Percentiles rank a stretch among this genome's conserved stretches.
These are phyloP conservation scores for Clistopyga incitator DNA, from an alignment of 2,888 invertebrate genomes.

Conservation along the genomic window DNA sequence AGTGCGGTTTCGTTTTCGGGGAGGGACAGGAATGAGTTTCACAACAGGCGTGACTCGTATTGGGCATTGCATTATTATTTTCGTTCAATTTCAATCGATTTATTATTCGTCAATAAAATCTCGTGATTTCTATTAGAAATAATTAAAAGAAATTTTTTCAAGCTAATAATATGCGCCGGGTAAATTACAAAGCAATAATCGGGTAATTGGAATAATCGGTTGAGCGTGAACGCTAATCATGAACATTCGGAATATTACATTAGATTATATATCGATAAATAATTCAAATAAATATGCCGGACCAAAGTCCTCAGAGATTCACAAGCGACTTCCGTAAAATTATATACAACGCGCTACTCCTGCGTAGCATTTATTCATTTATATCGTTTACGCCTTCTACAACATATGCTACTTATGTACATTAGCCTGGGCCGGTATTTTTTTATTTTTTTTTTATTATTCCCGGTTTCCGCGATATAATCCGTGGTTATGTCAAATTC, in stretches of 20 bases:
- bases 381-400: not conserved
- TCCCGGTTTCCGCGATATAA: not conserved
- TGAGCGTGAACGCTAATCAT: not conserved
- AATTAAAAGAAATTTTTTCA: not conserved
- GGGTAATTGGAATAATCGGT: not conserved
- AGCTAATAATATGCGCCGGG: not conserved
- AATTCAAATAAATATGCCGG: not conserved
- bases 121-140: not conserved
- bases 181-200: no score
- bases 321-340: not conserved
- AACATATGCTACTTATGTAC: not conserved
- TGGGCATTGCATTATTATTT: not conserved
- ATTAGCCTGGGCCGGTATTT: not conserved
- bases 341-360: not conserved
- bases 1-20: not conserved
- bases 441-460: no score
- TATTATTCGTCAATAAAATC: not conserved
- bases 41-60: not conserved
- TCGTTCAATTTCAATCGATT: not conserved
- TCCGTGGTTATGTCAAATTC: not conserved
- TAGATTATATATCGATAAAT: not conserved
- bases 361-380: not conserved
- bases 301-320: not conserved
- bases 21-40: not conserved
- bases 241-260: not conserved